Base-by-base conservation (phyloP, 1,140 invertebrate species). In the Aphelinus certus region DNA sequence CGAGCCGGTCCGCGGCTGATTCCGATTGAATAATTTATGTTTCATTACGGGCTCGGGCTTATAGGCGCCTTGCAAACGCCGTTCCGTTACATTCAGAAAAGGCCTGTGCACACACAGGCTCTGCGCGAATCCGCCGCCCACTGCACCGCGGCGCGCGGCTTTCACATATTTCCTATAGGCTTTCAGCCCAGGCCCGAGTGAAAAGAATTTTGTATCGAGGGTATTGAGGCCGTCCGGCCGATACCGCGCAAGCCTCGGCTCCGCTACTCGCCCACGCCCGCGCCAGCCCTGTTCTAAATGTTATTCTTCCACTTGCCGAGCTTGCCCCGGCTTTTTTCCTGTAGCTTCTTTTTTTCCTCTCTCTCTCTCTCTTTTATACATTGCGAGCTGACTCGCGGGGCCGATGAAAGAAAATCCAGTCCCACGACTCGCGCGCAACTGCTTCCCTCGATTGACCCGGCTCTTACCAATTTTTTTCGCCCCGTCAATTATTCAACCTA, bases 161-260 rank as follows among this genome's bases (percentile, higher is more conserved):
- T 81, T 87, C 86, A 86, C 84, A 88, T 77, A 87, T 87, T 86
- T 88, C 86, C 85, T 88, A 87, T 87, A 86, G 83, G 81, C 75
- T 85, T 87, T 86, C 82, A 87, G 75, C 49, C 0, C 45, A 0
- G 75, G 1, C 71, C 73, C 26, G 26, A 26, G 26, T 88, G 84
- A 87, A 88, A 88, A 88, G 86, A 88, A 88, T 88, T 88, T 88
- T 88, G 84, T 88, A 88, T 88, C 85, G 84, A 83, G 86, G 85
- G 85, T 87, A 87, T 88, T 88, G 86, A 88, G 80, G 79, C 80
- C 80, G 79, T n/a, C 69, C 61, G 57, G 26, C 68, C 74, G 74
- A 71, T 69, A 70, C 73, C 64, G 65, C 72, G 55, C n/a, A 7
- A 26, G 57, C 57, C 7, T 0, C 57, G 26, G 26, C 7, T 26